These are phyloP conservation scores for Valencia hispanica DNA, from an alignment of 2,797 vertebrate genomes.

Conservation along the genomic window DNA sequence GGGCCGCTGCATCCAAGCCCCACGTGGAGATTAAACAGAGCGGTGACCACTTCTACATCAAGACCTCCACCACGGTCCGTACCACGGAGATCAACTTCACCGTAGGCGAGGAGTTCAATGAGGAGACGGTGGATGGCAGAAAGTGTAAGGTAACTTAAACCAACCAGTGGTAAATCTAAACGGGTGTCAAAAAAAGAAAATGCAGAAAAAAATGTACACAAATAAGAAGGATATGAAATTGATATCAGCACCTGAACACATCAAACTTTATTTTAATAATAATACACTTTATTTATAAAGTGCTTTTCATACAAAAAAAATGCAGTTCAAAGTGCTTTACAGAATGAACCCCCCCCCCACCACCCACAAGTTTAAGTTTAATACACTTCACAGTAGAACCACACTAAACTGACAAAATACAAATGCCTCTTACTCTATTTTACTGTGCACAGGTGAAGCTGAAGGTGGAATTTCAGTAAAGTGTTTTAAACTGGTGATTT, in stretches of 20 bases:
- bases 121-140: slow-evolving; percentile 95
- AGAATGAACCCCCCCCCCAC: no score
- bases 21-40: slow-evolving; percentile 96
- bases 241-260: neutral
- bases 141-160: slow-evolving; percentile 89
- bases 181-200: neutral
- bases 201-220: neutral
- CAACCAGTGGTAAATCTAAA: neutral
- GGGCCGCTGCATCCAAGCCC: slow-evolving; percentile 92
- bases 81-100: slow-evolving; percentile 96
- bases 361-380: no score
- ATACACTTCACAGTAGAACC: neutral
- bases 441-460: neutral
- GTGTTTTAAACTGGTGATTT: slow-evolving; percentile 27
- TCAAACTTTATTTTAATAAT: no score
- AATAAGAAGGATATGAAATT: neutral
- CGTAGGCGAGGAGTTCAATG: slow-evolving; percentile 92
- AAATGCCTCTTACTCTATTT: neutral
- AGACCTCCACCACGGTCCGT: slow-evolving; percentile 94
- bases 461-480: slow-evolving; percentile 3
- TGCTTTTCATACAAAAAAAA: no score
- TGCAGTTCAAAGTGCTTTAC: no score
- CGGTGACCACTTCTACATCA: slow-evolving; percentile 95
- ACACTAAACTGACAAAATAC: neutral
- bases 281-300: no score